Percentiles rank a stretch among this genome's conserved stretches.
phyloP scores from a whole-genome alignment of 2,888 invertebrate genomes.

The Synanthedon myopaeformis region DNA sequence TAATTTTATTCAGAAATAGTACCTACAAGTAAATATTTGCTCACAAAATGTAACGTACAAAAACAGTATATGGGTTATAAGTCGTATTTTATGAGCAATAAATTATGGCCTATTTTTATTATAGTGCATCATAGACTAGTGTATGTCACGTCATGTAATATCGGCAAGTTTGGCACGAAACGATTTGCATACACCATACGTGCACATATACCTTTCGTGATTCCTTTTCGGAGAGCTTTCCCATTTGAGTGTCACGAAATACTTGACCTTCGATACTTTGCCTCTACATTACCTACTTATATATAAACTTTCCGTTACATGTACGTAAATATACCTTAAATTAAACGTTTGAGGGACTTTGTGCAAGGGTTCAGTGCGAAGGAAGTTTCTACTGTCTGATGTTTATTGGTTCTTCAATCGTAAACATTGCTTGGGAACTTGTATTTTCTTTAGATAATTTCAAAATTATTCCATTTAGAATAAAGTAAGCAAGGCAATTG shows the following conservation, averaged over 20 bases:
- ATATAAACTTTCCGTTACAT: too few species aligned
- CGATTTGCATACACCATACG: not conserved
- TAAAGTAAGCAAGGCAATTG: too few species aligned
- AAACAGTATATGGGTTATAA: not conserved
- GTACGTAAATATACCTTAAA: too few species aligned
- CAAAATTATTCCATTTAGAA: too few species aligned
- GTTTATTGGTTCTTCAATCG: too few species aligned
- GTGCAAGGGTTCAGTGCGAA: too few species aligned
- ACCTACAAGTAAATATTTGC: not conserved
- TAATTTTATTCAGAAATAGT: not conserved
- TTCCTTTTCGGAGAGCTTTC: not conserved
- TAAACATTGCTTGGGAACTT: too few species aligned
- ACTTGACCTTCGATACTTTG: not conserved
- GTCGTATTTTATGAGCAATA: not conserved
- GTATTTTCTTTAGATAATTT: too few species aligned
- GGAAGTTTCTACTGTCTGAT: too few species aligned
- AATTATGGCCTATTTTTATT: not conserved
- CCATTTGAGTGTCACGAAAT: not conserved
- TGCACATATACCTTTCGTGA: not conserved
- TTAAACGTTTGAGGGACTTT: too few species aligned
- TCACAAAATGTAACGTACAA: not conserved
- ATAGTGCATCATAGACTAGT: not conserved
- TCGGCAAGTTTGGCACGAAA: constrained; percentile 1
- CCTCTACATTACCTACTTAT: too few species aligned
- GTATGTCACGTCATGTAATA: constrained; percentile 1